These are phyloP conservation scores for Papilio demoleus DNA, from an alignment of 2,888 invertebrate species.

Conservation along the genomic window DNA sequence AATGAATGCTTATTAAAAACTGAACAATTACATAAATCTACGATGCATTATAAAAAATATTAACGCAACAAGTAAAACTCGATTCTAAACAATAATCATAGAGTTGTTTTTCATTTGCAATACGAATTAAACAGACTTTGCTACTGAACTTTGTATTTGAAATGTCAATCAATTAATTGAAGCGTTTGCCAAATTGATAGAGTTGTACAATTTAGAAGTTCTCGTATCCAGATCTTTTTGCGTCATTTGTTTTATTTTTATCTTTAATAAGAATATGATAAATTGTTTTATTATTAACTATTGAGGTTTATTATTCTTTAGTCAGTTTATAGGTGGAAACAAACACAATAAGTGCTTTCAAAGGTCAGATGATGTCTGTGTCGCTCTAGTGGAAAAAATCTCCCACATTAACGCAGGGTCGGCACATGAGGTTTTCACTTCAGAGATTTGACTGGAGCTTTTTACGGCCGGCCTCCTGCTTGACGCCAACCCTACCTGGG, in stretches of 20 bases:
- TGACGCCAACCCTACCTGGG: no score
- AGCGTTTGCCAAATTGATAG: slow-evolving; percentile 14
- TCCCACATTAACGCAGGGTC: no score
- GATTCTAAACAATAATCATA: background rate
- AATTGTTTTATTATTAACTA: no score
- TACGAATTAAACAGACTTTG: background rate
- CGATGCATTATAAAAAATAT: background rate
- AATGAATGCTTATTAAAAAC: background rate
- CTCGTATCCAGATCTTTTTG: background rate
- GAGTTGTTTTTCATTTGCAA: background rate
- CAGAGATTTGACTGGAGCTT: no score
- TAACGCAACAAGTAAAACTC: background rate
- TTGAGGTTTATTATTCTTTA: background rate
- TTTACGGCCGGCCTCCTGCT: no score
- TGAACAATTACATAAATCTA: background rate
- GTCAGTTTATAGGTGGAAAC: background rate
- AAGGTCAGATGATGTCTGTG: no score
- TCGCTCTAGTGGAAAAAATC: no score
- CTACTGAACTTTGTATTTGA: background rate
- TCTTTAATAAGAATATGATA: background rate
- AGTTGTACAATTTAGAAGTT: background rate
- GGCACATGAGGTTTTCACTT: no score
- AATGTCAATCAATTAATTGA: slow-evolving; percentile 11
- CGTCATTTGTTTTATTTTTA: background rate
- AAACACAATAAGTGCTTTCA: background rate